These are phyloP conservation scores for Lophius americanus DNA, from an alignment of 2,797 vertebrate genomes.

Conservation along the genomic window DNA sequence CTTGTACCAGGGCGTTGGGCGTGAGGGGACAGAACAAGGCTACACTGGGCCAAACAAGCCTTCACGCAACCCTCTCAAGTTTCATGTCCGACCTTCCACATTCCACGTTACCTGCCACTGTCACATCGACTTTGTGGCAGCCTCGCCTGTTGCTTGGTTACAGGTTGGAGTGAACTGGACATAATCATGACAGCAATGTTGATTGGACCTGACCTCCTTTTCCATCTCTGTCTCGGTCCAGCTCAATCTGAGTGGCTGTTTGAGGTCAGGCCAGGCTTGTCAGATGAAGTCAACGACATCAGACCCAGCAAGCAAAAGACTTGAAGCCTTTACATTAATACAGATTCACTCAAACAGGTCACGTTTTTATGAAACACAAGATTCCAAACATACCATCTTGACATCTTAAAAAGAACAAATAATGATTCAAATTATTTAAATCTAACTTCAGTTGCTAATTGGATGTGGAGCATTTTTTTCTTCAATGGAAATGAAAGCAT, in stretches of 20 bases:
- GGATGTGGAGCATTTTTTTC: constrained; percentile 12
- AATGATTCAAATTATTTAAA: constrained; percentile 7
- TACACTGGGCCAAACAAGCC: constrained; percentile 26
- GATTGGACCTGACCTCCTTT: constrained; percentile 76
- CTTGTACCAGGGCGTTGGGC: neutral
- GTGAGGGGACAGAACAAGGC: constrained; percentile 54
- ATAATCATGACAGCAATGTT: constrained; percentile 75
- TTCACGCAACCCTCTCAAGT: constrained; percentile 21
- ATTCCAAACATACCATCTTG: too few relatives aligned
- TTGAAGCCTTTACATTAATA: constrained; percentile 3
- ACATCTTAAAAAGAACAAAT: neutral
- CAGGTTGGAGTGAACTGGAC: constrained; percentile 71
- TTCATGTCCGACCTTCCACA: constrained; percentile 49
- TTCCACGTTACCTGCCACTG: constrained; percentile 70
- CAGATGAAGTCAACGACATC: constrained; percentile 50
- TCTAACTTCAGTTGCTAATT: neutral
- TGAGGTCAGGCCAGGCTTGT: constrained; percentile 64
- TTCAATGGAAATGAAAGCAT: neutral
- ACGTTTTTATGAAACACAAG: too few relatives aligned
- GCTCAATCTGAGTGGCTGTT: constrained; percentile 74
- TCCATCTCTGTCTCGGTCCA: constrained; percentile 59
- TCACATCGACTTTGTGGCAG: constrained; percentile 70
- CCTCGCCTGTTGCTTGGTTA: constrained; percentile 74
- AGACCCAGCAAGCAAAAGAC: constrained; percentile 47
- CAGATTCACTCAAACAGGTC: too few relatives aligned